Conservation (phyloP, 2,888 invertebrate genomes). For the Euphydryas editha region DNA sequence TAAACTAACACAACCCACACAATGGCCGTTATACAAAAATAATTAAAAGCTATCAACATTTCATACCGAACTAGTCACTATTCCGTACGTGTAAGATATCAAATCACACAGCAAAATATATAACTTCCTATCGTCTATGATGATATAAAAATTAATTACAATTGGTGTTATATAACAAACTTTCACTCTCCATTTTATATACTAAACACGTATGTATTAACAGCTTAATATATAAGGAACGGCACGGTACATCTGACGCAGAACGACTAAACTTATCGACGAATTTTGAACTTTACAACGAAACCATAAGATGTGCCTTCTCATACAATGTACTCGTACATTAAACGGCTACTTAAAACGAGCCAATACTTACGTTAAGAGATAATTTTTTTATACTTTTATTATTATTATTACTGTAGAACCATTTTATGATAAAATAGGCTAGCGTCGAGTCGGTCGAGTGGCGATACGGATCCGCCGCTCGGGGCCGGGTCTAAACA, state of each 20-base stretch:
- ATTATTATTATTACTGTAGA: slow-evolving; percentile 17
- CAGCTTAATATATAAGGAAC: slow-evolving; percentile 23
- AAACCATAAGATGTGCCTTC: background rate
- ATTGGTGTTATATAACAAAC: slow-evolving; percentile 1
- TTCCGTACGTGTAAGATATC: slow-evolving; percentile 14
- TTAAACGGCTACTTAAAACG: slow-evolving; percentile 8
- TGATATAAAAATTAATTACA: background rate
- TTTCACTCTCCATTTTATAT: background rate
- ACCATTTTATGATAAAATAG: slow-evolving; percentile 14
- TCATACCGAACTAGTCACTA: slow-evolving; percentile 4
- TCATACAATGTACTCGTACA: background rate
- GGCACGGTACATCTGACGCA: slow-evolving; percentile 9
- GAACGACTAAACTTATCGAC: slow-evolving; percentile 1
- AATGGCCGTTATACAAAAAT: background rate
- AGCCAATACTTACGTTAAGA: slow-evolving; percentile 13
- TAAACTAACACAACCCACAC: background rate
- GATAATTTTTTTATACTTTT: slow-evolving; percentile 13
- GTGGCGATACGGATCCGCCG: background rate
- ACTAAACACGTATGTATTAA: background rate
- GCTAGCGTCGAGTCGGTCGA: slow-evolving; percentile 19
- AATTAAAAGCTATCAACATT: background rate
- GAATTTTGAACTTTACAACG: slow-evolving; percentile 20
- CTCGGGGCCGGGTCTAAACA: background rate
- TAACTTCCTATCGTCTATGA: background rate
- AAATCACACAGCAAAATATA: slow-evolving; percentile 5